These are phyloP conservation scores for Thymallus thymallus DNA, from an alignment of 2,113 vertebrate genomes.

Conservation along the genomic window DNA sequence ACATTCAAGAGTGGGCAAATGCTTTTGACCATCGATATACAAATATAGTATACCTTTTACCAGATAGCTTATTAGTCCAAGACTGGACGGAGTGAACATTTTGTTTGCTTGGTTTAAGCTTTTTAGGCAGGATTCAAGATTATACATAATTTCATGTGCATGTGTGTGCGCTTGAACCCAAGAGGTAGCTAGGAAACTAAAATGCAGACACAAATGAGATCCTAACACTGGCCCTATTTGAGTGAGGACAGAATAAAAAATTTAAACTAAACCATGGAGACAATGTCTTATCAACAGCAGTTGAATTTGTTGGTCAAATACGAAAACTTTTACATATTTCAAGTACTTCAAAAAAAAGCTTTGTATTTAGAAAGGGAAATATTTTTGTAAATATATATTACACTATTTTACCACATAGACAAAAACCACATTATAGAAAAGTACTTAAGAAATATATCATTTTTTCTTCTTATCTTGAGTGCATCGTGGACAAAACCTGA, in stretches of 20 bases:
- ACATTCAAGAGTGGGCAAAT: constrained; percentile 63
- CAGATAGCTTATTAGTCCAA: neutral
- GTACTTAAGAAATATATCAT: constrained; percentile 55
- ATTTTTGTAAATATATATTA: constrained; percentile 44
- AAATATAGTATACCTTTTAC: constrained; percentile 4
- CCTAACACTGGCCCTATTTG: constrained; percentile 32
- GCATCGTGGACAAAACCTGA: constrained; percentile 95
- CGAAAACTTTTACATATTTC: constrained; percentile 59
- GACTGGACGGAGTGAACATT: constrained; percentile 13
- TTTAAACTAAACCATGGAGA: constrained; percentile 1
- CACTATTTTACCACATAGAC: constrained; percentile 49
- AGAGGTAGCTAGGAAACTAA: constrained; percentile 63
- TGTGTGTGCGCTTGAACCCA: constrained; percentile 42
- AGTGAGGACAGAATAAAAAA: constrained; percentile 42
- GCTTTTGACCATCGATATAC: constrained; percentile 26
- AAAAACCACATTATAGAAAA: constrained; percentile 50
- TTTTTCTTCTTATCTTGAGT: constrained; percentile 96
- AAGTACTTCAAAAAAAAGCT: constrained; percentile 66
- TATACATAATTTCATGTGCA: constrained; percentile 28
- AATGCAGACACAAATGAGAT: constrained; percentile 45
- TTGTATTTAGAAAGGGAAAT: constrained; percentile 45
- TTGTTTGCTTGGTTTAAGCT: constrained; percentile 48
- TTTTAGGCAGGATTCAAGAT: constrained; percentile 36
- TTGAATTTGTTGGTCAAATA: constrained; percentile 59
- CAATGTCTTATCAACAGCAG: constrained; percentile 61